These are phyloP conservation scores for Cryptocheilus praepositus DNA, from an alignment of 2,888 invertebrate genomes.

Conservation along the genomic window DNA sequence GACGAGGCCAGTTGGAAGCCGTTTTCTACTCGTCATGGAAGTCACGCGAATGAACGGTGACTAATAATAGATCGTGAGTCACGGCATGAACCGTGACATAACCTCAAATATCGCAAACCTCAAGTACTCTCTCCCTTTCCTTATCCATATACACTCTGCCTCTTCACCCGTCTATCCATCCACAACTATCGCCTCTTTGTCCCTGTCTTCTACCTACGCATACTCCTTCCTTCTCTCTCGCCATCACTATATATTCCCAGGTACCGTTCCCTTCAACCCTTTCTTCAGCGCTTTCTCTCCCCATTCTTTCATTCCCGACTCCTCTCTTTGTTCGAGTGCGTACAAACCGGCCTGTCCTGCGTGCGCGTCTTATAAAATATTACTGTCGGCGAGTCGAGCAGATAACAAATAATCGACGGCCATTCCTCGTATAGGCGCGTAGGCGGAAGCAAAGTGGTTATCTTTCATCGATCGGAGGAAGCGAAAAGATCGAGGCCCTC, in stretches of 20 bases:
- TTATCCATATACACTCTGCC: neutral
- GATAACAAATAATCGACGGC: conserved; percentile 42
- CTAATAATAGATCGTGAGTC: conserved; percentile 57
- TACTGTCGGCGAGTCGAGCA: conserved; percentile 20
- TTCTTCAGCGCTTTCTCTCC: neutral
- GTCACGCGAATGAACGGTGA: conserved; percentile 50
- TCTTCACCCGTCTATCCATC: conserved; percentile 13
- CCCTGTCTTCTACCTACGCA: conserved; percentile 16
- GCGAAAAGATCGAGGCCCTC: conserved; percentile 3
- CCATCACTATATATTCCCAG: neutral
- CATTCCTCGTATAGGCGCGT: conserved; percentile 37
- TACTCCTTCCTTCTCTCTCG: neutral
- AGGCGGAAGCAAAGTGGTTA: conserved; percentile 42
- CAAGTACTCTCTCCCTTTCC: neutral
- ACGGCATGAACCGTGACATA: conserved; percentile 55
- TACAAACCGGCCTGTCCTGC: neutral
- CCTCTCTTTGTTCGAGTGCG: conserved; percentile 8
- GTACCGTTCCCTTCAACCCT: neutral
- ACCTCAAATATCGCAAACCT: conserved; percentile 44
- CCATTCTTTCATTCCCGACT: neutral
- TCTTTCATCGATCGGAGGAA: conserved; percentile 26
- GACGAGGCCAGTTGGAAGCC: conserved; percentile 37
- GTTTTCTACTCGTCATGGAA: conserved; percentile 42
- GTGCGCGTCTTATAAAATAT: conserved; percentile 35
- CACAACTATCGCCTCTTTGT: neutral